These are phyloP conservation scores for Polydrusus tereticollis DNA, from an alignment of 2,888 invertebrate genomes.

Conservation along the genomic window DNA sequence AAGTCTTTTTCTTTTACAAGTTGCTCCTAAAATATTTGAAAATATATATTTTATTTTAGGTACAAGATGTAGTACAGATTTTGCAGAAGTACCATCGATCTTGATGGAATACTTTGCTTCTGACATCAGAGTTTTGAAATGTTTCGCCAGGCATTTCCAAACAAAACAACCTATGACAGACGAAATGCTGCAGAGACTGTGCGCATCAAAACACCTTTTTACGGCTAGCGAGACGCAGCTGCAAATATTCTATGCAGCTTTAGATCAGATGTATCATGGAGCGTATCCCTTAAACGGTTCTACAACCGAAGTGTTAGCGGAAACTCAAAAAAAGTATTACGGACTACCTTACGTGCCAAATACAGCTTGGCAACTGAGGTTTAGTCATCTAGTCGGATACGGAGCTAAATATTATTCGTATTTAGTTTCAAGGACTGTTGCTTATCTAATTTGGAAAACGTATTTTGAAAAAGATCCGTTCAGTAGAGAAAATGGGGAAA, in stretches of 20 bases:
- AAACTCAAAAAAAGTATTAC: conserved; percentile 87
- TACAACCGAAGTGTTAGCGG: conserved; percentile 82
- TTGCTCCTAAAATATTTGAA: not conserved
- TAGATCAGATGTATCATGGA: conserved; percentile 92
- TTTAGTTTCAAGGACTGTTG: conserved; percentile 92
- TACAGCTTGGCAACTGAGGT: conserved; percentile 97
- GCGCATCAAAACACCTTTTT: conserved; percentile 89
- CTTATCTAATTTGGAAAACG: conserved; percentile 92
- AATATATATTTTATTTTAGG: conserved; percentile 73
- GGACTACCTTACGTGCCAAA: conserved; percentile 88
- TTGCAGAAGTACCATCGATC: conserved; percentile 99
- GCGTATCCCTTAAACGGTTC: conserved; percentile 68
- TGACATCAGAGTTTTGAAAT: conserved; percentile 85
- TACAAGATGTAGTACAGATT: conserved; percentile 96
- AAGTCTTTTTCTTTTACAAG: not conserved
- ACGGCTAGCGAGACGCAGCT: conserved; percentile 88
- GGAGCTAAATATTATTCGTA: conserved; percentile 99
- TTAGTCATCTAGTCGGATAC: conserved; percentile 97
- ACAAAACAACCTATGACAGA: conserved; percentile 88
- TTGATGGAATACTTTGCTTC: conserved; percentile 98
- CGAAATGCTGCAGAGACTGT: conserved; percentile 82
- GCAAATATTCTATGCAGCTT: conserved; percentile 72
- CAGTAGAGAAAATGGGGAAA: conserved; percentile 81
- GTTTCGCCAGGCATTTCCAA: conserved; percentile 92
- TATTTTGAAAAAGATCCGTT: conserved; percentile 87